Percentiles rank a stretch among this genome's conserved stretches.
phyloP scores from a whole-genome alignment of 2,113 vertebrate genomes.

The Otus sunia region DNA sequence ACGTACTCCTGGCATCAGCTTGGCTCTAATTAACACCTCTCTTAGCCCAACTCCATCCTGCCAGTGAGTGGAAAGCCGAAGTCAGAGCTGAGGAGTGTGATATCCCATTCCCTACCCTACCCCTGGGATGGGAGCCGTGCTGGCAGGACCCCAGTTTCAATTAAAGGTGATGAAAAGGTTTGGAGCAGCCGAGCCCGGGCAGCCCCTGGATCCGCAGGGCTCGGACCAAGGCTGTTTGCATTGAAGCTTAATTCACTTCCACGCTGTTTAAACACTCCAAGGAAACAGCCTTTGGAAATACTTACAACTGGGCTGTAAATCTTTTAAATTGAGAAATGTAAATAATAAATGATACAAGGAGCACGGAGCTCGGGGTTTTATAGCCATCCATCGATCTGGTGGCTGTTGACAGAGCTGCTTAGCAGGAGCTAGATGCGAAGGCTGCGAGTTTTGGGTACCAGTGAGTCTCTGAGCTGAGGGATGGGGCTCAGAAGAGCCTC shows the following conservation, averaged over 20 bases:
- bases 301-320: constrained; percentile 28
- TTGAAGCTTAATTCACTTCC: neutral
- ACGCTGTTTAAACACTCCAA: neutral
- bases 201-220: neutral
- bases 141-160: neutral
- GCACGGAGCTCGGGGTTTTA: neutral
- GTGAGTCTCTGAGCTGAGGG: rapidly evolving
- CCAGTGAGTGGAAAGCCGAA: neutral
- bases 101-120: neutral
- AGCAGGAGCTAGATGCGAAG: neutral
- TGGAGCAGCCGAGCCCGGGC: neutral
- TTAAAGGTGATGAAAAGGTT: rapidly evolving
- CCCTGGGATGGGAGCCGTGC: rapidly evolving
- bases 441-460: rapidly evolving
- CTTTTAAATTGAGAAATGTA: constrained; percentile 20
- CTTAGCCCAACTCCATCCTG: neutral
- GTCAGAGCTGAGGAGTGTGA: rapidly evolving
- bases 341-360: constrained; percentile 34
- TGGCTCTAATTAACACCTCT: rapidly evolving
- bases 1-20: rapidly evolving
- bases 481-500: neutral
- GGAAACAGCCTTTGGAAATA: constrained; percentile 17
- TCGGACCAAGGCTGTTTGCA: neutral
- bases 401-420: neutral
- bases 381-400: neutral